Evolutionary conservation across 2,888 invertebrate species (phyloP).

Genomic region (Phlogophora meticulosa): DNA sequence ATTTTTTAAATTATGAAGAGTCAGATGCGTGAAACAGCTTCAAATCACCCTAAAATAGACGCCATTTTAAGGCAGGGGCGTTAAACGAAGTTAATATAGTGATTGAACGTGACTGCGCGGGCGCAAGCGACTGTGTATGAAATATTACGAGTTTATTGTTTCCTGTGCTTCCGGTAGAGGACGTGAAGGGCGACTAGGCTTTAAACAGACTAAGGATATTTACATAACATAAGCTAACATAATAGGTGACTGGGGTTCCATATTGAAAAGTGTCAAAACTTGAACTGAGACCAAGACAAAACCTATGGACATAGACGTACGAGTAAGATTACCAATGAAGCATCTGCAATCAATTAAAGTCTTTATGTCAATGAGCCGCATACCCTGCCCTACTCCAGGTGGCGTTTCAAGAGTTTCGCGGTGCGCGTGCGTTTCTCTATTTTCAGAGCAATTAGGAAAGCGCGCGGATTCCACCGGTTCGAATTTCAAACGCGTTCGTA

Average conservation of each 20-base stretch:
- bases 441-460: constrained; percentile 87
- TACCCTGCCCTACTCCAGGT: constrained; percentile 75
- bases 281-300: no score
- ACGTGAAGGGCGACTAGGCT: constrained; percentile 62
- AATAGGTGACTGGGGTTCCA: background rate
- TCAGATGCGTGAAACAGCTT: constrained; percentile 66
- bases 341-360: background rate
- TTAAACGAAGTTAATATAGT: constrained; percentile 68
- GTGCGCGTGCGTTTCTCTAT: constrained; percentile 77
- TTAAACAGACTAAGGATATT: constrained; percentile 49
- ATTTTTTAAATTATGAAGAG: constrained; percentile 73
- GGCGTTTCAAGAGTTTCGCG: constrained; percentile 68
- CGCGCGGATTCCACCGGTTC: constrained; percentile 76
- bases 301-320: background rate
- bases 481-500: constrained; percentile 79
- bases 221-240: constrained; percentile 18
- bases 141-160: constrained; percentile 79
- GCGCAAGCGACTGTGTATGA: constrained; percentile 70
- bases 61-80: constrained; percentile 60
- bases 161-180: constrained; percentile 76
- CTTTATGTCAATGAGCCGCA: background rate
- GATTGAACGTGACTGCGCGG: constrained; percentile 72
- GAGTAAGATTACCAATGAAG: background rate
- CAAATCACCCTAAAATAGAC: constrained; percentile 62
- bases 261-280: background rate